phyloP scores from a whole-genome alignment of 2,888 invertebrate genomes.

The Nomada fabriciana region DNA sequence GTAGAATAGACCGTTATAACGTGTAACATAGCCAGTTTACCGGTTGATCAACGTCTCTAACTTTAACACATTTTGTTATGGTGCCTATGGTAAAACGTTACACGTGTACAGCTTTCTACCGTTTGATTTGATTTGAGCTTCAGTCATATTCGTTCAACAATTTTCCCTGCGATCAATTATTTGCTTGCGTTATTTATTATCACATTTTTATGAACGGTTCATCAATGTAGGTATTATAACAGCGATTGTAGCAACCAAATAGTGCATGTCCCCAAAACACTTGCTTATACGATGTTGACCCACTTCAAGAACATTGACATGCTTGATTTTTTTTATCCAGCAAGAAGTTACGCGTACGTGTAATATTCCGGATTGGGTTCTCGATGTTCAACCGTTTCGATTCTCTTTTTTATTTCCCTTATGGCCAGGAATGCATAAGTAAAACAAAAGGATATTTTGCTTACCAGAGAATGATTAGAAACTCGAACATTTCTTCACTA shows the following conservation, averaged over 20 bases:
- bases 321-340: constrained; percentile 34
- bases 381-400: not conserved
- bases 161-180: not conserved
- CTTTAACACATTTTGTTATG: constrained; percentile 43
- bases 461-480: too few relatives aligned
- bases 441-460: not conserved
- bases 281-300: constrained; percentile 41
- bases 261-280: constrained; percentile 16
- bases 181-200: not conserved
- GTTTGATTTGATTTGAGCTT: not conserved
- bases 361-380: constrained; percentile 1
- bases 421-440: not conserved
- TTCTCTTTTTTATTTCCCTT: not conserved
- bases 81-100: not conserved
- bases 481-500: too few relatives aligned
- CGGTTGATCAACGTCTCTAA: constrained; percentile 63
- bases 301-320: constrained; percentile 57
- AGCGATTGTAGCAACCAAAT: not conserved
- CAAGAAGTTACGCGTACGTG: constrained; percentile 22
- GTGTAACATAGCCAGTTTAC: constrained; percentile 54
- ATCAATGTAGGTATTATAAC: not conserved
- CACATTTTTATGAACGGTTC: not conserved
- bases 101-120: not conserved
- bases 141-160: not conserved
- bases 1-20: constrained; percentile 75